Evolutionary conservation across 2,113 vertebrate species (phyloP).

Genomic region (Tenrec ecaudatus): DNA sequence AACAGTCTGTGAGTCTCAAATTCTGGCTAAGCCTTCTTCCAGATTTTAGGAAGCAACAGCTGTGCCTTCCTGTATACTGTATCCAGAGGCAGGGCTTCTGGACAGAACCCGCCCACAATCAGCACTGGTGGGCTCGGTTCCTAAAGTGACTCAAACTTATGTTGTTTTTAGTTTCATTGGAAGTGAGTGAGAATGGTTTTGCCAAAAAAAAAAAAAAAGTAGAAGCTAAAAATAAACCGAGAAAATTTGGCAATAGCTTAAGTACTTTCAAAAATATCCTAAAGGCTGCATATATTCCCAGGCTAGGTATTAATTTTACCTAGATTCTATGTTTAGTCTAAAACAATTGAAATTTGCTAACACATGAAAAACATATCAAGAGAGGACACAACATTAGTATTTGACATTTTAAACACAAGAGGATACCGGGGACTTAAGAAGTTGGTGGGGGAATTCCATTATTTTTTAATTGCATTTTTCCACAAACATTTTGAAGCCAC

Average conservation of each 20-base stretch:
- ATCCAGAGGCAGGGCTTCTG: conserved; percentile 44
- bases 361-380: conserved; percentile 41
- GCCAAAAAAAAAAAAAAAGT: conserved; percentile 42
- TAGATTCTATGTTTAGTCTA: conserved; percentile 43
- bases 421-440: too few species aligned
- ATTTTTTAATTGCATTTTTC: too few species aligned
- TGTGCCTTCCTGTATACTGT: conserved; percentile 40
- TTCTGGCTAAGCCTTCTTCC: conserved; percentile 48
- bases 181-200: conserved; percentile 63
- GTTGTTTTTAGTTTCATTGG: conserved; percentile 69
- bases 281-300: conserved; percentile 38
- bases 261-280: conserved; percentile 59
- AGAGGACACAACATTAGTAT: conserved; percentile 30
- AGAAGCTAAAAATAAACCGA: conserved; percentile 73
- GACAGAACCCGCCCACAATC: conserved; percentile 41
- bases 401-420: conserved; percentile 47
- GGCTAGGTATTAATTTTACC: conserved; percentile 22
- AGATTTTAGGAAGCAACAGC: conserved; percentile 49
- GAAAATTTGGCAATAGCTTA: conserved; percentile 55
- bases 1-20: conserved; percentile 38
- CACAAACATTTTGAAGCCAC: too few species aligned
- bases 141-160: conserved; percentile 60
- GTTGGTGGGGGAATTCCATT: too few species aligned
- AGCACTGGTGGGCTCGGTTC: conserved; percentile 29
- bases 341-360: conserved; percentile 49